A percentile compares a stretch with the other conserved stretches of the same genome.
Conservation (phyloP, 2,113 vertebrate species). For the Channa argus region DNA sequence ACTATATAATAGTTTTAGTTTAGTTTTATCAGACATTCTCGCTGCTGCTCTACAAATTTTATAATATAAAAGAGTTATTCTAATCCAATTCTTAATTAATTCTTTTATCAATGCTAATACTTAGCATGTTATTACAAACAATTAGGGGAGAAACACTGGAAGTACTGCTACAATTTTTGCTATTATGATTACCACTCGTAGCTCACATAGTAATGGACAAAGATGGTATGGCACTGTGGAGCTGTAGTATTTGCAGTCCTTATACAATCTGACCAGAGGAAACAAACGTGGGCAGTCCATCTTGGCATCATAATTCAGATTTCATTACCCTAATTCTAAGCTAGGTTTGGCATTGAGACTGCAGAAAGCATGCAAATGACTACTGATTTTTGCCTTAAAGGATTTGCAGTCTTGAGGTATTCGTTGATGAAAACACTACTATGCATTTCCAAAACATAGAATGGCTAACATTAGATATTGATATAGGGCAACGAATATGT, state of each 20-base stretch:
- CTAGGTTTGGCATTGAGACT: constrained; percentile 12
- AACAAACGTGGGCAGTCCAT: not conserved
- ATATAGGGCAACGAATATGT: not conserved
- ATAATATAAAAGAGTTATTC: too few species aligned
- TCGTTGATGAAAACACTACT: not conserved
- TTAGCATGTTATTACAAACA: too few species aligned
- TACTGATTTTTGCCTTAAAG: constrained; percentile 6
- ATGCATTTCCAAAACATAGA: not conserved
- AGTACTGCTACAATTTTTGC: constrained; percentile 3
- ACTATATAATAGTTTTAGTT: too few species aligned
- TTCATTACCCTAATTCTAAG: constrained; percentile 14
- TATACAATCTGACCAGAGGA: constrained; percentile 5
- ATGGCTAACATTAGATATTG: constrained; percentile 14
- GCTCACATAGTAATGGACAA: constrained; percentile 16
- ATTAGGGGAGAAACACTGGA: too few species aligned
- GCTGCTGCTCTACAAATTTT: too few species aligned
- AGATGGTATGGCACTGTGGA: not conserved
- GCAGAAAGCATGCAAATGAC: constrained; percentile 19
- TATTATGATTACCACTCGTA: constrained; percentile 34
- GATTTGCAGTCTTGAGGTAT: not conserved
- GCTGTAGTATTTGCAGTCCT: constrained; percentile 8
- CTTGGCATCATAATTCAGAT: constrained; percentile 20
- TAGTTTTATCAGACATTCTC: too few species aligned
- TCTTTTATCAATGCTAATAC: too few species aligned
- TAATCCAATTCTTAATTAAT: too few species aligned